Conservation (phyloP, 2,797 vertebrate genomes). For the Hafferia zeledoni region DNA sequence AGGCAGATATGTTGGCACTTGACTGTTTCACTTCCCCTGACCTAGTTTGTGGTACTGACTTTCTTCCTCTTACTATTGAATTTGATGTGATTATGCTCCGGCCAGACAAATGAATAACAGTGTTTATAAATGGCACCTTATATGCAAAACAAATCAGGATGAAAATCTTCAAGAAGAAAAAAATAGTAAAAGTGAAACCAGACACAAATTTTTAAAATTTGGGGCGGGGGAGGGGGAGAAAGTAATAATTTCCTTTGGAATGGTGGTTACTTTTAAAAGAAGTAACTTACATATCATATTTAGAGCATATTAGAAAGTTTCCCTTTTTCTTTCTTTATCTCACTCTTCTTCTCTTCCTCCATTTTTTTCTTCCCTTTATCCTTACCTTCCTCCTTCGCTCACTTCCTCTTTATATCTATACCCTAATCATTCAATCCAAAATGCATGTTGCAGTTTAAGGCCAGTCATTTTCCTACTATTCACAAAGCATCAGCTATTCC, state of each 20-base stretch:
- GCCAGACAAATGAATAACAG: background rate
- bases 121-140: background rate
- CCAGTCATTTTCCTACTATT: constrained; percentile 24
- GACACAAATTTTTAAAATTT: background rate
- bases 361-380: background rate
- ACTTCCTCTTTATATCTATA: background rate
- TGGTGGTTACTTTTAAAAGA: background rate
- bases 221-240: too few relatives aligned
- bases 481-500: constrained; percentile 55
- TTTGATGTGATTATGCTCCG: background rate
- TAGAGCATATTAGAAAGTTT: background rate
- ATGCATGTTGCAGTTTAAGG: constrained; percentile 2
- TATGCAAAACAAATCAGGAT: background rate
- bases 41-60: background rate
- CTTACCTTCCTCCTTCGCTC: background rate
- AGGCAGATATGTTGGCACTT: background rate
- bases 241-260: background rate
- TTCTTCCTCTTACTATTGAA: background rate
- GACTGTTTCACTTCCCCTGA: background rate
- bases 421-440: background rate
- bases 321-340: background rate
- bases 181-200: background rate
- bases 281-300: background rate
- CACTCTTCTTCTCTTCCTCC: background rate
- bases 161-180: background rate